Percentiles rank a stretch among this genome's conserved stretches.
These are phyloP conservation scores for Neofelis nebulosa DNA, from an alignment of 2,113 vertebrate species.

Conservation along the genomic window DNA sequence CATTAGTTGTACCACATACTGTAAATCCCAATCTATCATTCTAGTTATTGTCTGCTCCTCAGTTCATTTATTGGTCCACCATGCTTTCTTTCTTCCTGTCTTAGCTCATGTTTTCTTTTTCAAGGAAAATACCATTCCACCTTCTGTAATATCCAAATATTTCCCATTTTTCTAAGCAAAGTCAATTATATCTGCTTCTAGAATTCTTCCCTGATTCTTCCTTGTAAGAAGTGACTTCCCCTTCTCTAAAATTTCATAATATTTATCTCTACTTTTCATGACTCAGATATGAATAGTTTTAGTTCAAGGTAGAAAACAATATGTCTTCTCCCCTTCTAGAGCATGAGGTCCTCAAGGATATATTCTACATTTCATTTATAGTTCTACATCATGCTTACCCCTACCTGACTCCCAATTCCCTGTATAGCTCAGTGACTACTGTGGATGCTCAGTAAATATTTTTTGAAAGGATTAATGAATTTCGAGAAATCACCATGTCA, in stretches of 20 bases:
- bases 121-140: not conserved
- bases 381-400: not conserved
- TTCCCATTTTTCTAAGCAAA: not conserved
- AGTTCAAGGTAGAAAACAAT: not conserved
- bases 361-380: not conserved
- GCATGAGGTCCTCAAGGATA: not conserved
- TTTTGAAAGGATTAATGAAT: not conserved
- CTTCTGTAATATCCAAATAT: not conserved
- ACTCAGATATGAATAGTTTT: not conserved
- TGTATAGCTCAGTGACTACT: not conserved
- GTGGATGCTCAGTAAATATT: not conserved
- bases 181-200: not conserved
- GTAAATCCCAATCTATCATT: not conserved
- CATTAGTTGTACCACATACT: not conserved
- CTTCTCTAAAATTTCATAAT: not conserved
- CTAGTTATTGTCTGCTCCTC: not conserved
- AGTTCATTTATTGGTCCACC: not conserved
- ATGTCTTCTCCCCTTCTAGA: not conserved
- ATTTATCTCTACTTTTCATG: not conserved
- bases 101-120: not conserved
- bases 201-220: not conserved
- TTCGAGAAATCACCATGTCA: not conserved
- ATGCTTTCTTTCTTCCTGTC: not conserved
- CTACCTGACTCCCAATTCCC: not conserved
- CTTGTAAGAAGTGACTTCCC: not conserved